Percentiles rank a stretch among this genome's conserved stretches.
Conservation (phyloP, 2,888 invertebrate species). For the Tanypteryx hageni region DNA sequence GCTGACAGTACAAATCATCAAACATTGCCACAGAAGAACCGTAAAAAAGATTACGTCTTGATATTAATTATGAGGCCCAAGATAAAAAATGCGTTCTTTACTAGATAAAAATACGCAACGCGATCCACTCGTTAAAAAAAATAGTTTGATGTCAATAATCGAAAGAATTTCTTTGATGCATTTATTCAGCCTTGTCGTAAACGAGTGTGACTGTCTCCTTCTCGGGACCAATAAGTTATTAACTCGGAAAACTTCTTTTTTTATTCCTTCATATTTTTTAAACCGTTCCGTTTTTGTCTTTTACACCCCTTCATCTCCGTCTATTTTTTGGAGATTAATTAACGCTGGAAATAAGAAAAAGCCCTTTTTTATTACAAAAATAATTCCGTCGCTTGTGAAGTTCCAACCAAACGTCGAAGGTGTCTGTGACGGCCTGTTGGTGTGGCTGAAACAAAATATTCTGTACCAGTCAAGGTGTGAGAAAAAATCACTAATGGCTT, state of each 20-base stretch:
- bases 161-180: not conserved
- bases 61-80: no score
- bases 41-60: not conserved
- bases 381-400: not conserved
- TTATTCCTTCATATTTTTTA: not conserved
- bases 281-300: not conserved
- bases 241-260: not conserved
- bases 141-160: not conserved
- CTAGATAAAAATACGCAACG: not conserved
- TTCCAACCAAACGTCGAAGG: not conserved
- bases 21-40: not conserved
- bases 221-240: not conserved
- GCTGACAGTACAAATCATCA: conserved; percentile 51
- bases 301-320: not conserved
- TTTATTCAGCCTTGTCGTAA: not conserved
- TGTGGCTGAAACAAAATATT: not conserved
- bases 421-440: not conserved
- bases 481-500: not conserved
- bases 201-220: not conserved
- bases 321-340: not conserved
- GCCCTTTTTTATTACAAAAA: not conserved
- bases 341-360: not conserved
- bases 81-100: no score
- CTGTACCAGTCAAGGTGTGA: not conserved
- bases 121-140: not conserved